phyloP scores from a whole-genome alignment of 2,888 invertebrate genomes.

The Trisateles emortualis region DNA sequence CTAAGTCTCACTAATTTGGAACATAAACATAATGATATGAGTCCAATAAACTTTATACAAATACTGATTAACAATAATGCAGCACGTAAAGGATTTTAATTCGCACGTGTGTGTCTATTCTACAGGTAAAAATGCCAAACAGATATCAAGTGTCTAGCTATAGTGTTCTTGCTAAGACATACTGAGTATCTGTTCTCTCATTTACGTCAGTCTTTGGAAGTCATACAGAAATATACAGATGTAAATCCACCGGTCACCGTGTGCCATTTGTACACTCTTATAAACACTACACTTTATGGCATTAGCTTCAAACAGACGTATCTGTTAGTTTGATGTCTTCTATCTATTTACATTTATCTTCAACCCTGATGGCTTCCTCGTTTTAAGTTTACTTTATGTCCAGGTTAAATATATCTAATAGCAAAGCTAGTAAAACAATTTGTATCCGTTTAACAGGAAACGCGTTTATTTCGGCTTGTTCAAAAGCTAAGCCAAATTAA shows the following conservation, averaged over 20 bases:
- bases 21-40: no score
- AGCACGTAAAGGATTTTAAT: no score
- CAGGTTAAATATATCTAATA: background rate
- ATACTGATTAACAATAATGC: no score
- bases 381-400: conserved; percentile 2
- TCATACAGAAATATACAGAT: background rate
- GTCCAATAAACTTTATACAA: no score
- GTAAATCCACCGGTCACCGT: conserved; percentile 6
- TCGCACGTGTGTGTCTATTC: no score
- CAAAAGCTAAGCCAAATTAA: conserved; percentile 27
- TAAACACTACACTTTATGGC: conserved; percentile 19
- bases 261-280: conserved; percentile 18
- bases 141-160: no score
- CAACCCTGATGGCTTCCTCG: conserved; percentile 19
- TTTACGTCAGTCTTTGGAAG: no score
- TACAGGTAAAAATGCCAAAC: no score
- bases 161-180: no score
- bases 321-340: conserved; percentile 27
- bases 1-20: background rate
- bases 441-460: conserved; percentile 1
- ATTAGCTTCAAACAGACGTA: conserved; percentile 19
- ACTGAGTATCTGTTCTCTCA: no score
- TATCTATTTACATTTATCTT: conserved; percentile 27
- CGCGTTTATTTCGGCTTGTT: conserved; percentile 2
- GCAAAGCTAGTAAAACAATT: background rate